Percentiles rank a stretch among this genome's conserved stretches.
phyloP scores from a whole-genome alignment of 2,888 invertebrate genomes.

The Heterodera filipjevi region DNA sequence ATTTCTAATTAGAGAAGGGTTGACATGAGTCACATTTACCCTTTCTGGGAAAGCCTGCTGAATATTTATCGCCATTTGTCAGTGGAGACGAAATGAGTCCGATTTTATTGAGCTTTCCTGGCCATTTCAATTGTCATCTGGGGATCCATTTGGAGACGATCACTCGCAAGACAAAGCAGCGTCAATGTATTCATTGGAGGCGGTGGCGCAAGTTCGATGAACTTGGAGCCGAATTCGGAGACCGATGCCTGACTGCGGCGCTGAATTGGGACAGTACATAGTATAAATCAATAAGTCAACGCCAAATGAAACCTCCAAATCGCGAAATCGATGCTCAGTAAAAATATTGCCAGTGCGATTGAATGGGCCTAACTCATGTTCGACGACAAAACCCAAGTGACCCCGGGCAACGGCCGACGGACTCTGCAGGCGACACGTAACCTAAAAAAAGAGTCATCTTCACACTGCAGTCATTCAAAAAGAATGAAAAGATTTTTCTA shows the following conservation, averaged over 20 bases:
- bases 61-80: slow-evolving; percentile 15
- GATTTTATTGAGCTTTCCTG: slow-evolving; percentile 11
- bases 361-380: slow-evolving; percentile 11
- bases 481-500: no score
- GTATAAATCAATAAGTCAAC: not conserved
- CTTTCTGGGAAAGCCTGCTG: slow-evolving; percentile 21
- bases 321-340: slow-evolving; percentile 13
- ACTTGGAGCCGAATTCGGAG: slow-evolving; percentile 10
- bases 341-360: slow-evolving; percentile 18
- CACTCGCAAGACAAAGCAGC: slow-evolving; percentile 21
- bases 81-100: slow-evolving; percentile 11
- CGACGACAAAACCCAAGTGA: slow-evolving; percentile 8
- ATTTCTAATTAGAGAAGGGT: no score
- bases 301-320: slow-evolving; percentile 2
- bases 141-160: slow-evolving; percentile 16
- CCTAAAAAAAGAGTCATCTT: not conserved
- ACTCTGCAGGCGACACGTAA: slow-evolving; percentile 19
- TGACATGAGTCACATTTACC: no score
- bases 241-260: slow-evolving; percentile 14
- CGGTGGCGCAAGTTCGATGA: slow-evolving; percentile 15
- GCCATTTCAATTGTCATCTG: slow-evolving; percentile 23
- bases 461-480: no score
- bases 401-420: slow-evolving; percentile 1
- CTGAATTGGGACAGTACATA: no score
- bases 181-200: slow-evolving; percentile 25